Conservation (phyloP, 2,797 vertebrate genomes). For the Malurus leucopterus region DNA sequence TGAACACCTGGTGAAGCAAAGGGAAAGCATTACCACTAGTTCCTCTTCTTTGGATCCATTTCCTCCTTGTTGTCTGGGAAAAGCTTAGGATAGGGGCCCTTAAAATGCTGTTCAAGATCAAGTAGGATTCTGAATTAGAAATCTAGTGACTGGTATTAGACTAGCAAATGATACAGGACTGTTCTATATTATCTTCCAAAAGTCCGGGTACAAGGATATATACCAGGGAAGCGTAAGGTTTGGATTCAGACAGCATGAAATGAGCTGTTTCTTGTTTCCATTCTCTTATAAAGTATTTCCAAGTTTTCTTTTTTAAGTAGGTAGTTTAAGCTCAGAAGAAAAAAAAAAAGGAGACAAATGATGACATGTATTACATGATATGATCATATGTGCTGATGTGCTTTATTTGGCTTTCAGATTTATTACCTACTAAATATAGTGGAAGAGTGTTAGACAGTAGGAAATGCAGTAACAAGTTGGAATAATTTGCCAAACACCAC, state of each 20-base stretch:
- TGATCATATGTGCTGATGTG: neutral
- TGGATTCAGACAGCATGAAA: neutral
- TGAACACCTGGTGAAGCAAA: neutral
- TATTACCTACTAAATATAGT: neutral
- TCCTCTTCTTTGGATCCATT: neutral
- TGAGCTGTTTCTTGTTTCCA: neutral
- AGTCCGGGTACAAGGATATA: neutral
- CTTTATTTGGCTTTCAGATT: constrained; percentile 9
- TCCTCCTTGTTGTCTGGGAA: neutral
- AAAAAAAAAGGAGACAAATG: neutral
- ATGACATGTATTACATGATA: neutral
- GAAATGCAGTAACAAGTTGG: neutral
- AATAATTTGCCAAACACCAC: neutral
- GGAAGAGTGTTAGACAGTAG: neutral
- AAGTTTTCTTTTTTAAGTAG: neutral
- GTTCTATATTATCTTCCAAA: neutral
- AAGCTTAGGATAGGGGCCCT: neutral
- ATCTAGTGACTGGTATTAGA: neutral
- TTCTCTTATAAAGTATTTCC: neutral
- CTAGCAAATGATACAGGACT: neutral
- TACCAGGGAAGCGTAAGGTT: neutral
- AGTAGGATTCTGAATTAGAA: neutral
- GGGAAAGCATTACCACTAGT: neutral
- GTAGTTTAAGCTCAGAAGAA: neutral
- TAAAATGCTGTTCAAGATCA: neutral